These are phyloP conservation scores for Boulengeromyrus knoepffleri DNA, from an alignment of 2,113 vertebrate genomes.

Conservation along the genomic window DNA sequence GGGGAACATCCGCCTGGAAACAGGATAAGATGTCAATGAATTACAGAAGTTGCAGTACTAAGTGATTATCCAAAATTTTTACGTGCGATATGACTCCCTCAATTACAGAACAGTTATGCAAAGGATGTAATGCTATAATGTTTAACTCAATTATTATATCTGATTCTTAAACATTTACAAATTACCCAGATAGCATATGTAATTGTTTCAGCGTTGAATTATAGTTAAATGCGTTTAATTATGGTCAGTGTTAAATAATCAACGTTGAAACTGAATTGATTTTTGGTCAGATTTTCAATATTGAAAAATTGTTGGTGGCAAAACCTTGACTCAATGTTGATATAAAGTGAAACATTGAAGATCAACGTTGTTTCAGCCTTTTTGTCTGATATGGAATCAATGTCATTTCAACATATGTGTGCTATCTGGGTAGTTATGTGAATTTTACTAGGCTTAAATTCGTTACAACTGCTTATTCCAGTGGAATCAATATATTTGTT, in stretches of 20 bases:
- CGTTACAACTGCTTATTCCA: background rate
- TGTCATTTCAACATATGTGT: too few species aligned
- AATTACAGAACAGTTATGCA: background rate
- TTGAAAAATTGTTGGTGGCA: too few species aligned
- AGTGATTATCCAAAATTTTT: background rate
- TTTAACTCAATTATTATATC: background rate
- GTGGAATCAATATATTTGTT: background rate
- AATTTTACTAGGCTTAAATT: background rate
- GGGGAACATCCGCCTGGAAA: slow-evolving; percentile 66
- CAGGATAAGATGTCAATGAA: background rate
- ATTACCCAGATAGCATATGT: background rate
- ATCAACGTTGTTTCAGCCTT: too few species aligned
- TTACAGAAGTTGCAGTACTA: background rate
- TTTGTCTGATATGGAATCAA: too few species aligned
- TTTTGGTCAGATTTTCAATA: too few species aligned
- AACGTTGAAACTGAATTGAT: too few species aligned
- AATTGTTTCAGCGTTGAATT: too few species aligned
- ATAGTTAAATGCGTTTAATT: too few species aligned
- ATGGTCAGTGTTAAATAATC: too few species aligned
- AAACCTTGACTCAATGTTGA: too few species aligned
- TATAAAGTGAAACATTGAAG: too few species aligned
- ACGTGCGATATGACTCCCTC: background rate
- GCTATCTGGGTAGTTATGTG: background rate
- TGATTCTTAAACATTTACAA: background rate
- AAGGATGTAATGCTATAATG: background rate